Evolutionary conservation across 1,140 invertebrate genomes (phyloP).

Genomic region (Ctenoplectra terminalis): DNA sequence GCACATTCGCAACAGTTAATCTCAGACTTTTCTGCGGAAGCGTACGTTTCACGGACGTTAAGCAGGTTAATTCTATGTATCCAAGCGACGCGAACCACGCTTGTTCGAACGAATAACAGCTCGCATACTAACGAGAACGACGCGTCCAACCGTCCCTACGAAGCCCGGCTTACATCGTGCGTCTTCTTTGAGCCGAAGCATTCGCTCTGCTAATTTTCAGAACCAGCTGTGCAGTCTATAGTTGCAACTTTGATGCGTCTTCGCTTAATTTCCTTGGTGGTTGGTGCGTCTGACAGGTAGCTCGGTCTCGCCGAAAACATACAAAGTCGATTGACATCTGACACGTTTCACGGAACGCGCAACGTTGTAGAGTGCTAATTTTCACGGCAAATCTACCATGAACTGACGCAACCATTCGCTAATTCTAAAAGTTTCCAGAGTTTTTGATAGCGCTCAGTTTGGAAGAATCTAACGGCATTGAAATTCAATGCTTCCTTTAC

Average conservation of each 20-base stretch:
- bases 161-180: neutral
- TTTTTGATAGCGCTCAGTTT: too few species aligned
- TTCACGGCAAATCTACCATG: neutral
- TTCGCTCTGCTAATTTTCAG: constrained; percentile 14
- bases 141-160: neutral
- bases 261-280: constrained; percentile 22
- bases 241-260: constrained; percentile 12
- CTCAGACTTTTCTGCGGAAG: neutral
- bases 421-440: too few species aligned
- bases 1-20: neutral
- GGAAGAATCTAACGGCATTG: too few species aligned
- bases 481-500: too few species aligned
- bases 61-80: constrained; percentile 16
- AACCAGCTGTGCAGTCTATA: neutral
- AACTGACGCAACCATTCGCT: too few species aligned
- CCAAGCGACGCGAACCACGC: neutral
- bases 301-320: neutral
- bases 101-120: constrained; percentile 10
- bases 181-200: constrained; percentile 17
- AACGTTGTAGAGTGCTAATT: neutral
- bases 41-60: neutral
- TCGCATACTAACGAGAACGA: constrained; percentile 22
- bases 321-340: neutral
- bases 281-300: neutral
- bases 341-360: neutral